A percentile compares a stretch with the other conserved stretches of the same genome.
Conservation (phyloP, 2,888 invertebrate species). For the Patella depressa region DNA sequence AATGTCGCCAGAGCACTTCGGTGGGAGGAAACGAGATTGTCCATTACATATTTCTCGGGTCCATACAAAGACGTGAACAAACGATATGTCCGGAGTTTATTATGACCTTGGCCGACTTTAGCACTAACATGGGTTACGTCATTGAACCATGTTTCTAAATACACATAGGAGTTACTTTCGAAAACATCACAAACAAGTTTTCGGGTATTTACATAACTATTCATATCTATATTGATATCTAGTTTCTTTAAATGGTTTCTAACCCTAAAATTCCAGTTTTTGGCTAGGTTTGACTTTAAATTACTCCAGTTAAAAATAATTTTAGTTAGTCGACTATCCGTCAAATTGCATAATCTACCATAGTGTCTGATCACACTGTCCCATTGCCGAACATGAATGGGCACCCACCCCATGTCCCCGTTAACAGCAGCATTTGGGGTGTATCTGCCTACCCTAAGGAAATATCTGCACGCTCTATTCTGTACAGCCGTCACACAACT, state of each 20-base stretch:
- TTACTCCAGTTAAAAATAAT: neutral
- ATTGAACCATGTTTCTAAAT: neutral
- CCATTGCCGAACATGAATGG: conserved; percentile 16
- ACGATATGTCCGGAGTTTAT: neutral
- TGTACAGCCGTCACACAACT: conserved; percentile 16
- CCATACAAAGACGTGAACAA: neutral
- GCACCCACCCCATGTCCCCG: conserved; percentile 9
- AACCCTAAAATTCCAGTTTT: neutral
- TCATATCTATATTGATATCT: neutral
- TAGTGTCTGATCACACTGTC: neutral
- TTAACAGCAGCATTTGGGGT: conserved; percentile 20
- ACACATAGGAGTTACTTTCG: neutral
- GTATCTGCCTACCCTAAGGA: conserved; percentile 22
- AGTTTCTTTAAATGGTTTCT: neutral
- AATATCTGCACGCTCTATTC: conserved; percentile 20
- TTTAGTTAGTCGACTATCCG: neutral
- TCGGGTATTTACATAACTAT: neutral
- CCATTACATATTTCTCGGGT: too few species aligned
- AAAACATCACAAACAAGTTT: neutral
- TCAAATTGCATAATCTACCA: neutral
- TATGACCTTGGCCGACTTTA: neutral
- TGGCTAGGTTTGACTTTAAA: neutral
- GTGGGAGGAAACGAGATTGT: neutral
- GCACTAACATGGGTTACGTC: neutral
- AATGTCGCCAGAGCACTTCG: neutral